These are phyloP conservation scores for Actinostola sp. DNA, from an alignment of 92 coral and sea anemone genomes.

Conservation along the genomic window DNA sequence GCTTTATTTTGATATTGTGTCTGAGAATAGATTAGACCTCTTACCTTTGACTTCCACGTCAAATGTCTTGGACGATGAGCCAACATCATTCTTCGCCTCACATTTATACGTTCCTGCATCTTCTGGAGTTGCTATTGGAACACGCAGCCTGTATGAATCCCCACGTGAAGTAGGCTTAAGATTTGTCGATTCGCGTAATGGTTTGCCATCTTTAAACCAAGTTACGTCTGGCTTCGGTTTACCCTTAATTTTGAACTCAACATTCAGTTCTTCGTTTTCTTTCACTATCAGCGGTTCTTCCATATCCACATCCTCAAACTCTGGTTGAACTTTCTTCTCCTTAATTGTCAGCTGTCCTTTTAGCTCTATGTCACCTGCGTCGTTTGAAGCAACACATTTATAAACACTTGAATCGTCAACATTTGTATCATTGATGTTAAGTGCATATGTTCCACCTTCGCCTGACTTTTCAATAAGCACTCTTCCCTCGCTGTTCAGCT, in stretches of 20 bases:
- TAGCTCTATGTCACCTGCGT: constrained; percentile 62
- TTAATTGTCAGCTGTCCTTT: constrained; percentile 51
- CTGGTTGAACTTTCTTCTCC: constrained; percentile 68
- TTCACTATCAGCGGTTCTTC: constrained; percentile 55
- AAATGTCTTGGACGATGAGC: constrained; percentile 69
- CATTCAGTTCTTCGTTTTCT: constrained; percentile 77
- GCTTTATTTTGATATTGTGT: no score
- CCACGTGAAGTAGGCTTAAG: constrained; percentile 56
- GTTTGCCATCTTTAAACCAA: constrained; percentile 83
- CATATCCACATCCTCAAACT: constrained; percentile 54
- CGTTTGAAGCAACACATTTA: constrained; percentile 76
- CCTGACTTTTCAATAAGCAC: constrained; percentile 64
- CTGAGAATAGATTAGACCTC: background rate
- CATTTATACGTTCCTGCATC: constrained; percentile 91
- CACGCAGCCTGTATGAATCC: constrained; percentile 52
- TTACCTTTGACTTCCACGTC: constrained; percentile 82
- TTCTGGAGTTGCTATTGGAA: constrained; percentile 60
- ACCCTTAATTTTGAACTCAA: constrained; percentile 70
- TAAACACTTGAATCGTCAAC: constrained; percentile 79
- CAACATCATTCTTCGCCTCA: constrained; percentile 85
- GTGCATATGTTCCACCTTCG: constrained; percentile 69
- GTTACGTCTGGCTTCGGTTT: constrained; percentile 86
- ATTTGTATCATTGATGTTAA: constrained; percentile 69
- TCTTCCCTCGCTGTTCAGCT: constrained; percentile 71
- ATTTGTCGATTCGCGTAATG: constrained; percentile 68